phyloP scores from a whole-genome alignment of 2,888 invertebrate genomes.

The Germaria angustata region DNA sequence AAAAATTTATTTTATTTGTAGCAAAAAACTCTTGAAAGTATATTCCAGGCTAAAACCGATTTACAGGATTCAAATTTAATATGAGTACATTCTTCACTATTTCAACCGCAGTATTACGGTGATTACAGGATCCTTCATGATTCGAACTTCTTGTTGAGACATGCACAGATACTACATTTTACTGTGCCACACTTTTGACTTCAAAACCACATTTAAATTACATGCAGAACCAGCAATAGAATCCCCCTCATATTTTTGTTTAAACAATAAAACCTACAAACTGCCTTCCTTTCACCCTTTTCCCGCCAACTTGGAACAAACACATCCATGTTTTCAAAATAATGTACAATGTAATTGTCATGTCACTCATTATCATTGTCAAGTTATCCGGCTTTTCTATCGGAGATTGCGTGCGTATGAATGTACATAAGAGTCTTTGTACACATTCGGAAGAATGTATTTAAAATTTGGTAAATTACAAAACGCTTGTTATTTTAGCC shows the following conservation, averaged over 20 bases:
- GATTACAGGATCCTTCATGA: no score
- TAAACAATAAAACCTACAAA: not conserved
- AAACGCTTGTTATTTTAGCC: not conserved
- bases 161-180: not conserved
- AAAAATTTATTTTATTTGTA: not conserved
- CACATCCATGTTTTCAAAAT: not conserved
- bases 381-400: conserved; percentile 41
- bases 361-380: conserved; percentile 66
- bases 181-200: not conserved
- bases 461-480: conserved; percentile 13
- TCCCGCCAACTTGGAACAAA: no score
- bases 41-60: no score
- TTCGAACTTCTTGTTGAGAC: no score
- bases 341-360: conserved; percentile 51
- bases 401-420: conserved; percentile 19
- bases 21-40: no score
- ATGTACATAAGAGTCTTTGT: not conserved
- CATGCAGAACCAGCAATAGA: not conserved
- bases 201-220: not conserved
- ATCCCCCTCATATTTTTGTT: not conserved
- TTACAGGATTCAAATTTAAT: no score
- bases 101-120: no score
- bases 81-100: no score
- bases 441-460: not conserved
- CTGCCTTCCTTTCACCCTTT: not conserved